Base-by-base conservation (phyloP, 2,113 vertebrate species). In the Struthio camelus region DNA sequence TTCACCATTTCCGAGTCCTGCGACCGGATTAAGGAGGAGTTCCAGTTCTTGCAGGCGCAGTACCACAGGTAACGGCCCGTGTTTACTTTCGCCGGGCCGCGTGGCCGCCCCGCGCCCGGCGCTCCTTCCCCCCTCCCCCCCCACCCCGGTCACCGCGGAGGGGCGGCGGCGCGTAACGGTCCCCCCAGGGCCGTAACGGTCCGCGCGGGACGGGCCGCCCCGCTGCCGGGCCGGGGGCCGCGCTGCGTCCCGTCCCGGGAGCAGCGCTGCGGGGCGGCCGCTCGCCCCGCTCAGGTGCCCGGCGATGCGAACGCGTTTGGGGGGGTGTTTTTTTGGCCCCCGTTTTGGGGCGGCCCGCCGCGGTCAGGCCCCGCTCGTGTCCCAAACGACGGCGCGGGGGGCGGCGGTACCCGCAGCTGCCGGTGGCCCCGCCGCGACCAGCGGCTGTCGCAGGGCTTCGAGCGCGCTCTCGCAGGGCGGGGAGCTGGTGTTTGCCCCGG, bases 1-100 rank as follows among this genome's bases (percentile, higher is more conserved):
- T 99, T 99, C 97, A 99, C 99, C 97, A 99, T 99, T 98, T 99
- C 99, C 85, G 99, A 99, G 96, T 99, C 99, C 96, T 99, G 99
- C 97, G 99, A 99, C 98, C 99, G 99, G 98, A 99, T 99, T 98
- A 99, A 99, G 98, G 99, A 99, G 97, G 99, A 99, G 98, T 99
- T 99, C 98, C 99, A 99, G 98, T 99, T 99, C 97, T 98, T 99
- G 91, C 99, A 99, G 98, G 99, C 99, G 88, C 99, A 99, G 93
- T 99, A 99, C 97, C 99, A 99, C 99, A 99, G 99, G 99, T 99
- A 99, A 98, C 86, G 85, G 92, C 46, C 44, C 46, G 17, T 96
- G 94, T 97, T 95, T 61, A 97, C 97, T 98, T 97, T 95, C 85
- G 87, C 86, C 94, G 80, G 95, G 96, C 96, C 92, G 95, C 54